Percentiles rank a stretch among this genome's conserved stretches.
Evolutionary conservation across 2,113 vertebrate genomes (phyloP).

Genomic region (Upupa epops): DNA sequence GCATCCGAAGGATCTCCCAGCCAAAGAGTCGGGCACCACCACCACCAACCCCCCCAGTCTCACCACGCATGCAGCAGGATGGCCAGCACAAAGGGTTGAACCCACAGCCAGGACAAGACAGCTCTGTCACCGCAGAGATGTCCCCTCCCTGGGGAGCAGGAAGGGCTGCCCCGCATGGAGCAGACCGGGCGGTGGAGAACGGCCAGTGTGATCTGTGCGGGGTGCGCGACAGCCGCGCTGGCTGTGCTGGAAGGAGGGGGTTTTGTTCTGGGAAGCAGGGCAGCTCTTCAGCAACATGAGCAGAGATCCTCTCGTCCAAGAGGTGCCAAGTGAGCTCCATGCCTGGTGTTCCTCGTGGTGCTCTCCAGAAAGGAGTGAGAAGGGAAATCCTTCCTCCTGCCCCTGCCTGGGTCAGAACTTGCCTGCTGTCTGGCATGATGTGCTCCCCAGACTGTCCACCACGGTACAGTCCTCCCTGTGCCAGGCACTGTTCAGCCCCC

Average conservation of each 20-base stretch:
- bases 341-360: background rate
- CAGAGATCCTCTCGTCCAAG: background rate
- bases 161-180: accelerated
- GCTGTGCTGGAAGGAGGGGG: background rate
- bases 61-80: background rate
- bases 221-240: background rate
- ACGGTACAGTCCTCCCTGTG: background rate
- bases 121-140: background rate
- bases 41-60: too few species aligned
- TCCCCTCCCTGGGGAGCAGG: background rate
- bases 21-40: background rate
- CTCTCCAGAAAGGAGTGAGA: background rate
- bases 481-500: background rate
- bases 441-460: background rate
- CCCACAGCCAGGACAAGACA: background rate
- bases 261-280: background rate
- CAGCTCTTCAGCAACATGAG: background rate
- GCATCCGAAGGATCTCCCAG: background rate
- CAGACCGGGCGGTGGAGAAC: background rate
- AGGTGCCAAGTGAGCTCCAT: background rate
- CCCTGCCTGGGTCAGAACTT: background rate
- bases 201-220: background rate
- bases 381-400: background rate
- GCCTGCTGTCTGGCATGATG: background rate
- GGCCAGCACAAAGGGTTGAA: background rate